These are phyloP conservation scores for Bucco capensis DNA, from an alignment of 2,113 vertebrate genomes.

Conservation along the genomic window DNA sequence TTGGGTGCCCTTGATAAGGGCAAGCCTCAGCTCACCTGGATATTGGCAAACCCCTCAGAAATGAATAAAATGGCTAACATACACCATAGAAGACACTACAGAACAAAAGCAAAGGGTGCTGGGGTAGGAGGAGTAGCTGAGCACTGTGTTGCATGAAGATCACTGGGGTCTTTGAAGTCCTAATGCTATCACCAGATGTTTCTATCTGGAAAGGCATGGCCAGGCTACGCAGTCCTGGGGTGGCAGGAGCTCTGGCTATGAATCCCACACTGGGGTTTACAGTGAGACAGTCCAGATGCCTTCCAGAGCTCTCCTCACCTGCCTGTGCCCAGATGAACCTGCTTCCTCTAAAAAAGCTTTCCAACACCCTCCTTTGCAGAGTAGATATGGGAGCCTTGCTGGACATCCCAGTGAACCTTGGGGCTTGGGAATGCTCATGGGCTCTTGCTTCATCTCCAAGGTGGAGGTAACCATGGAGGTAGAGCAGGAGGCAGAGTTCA, in stretches of 20 bases:
- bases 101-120: neutral
- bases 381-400: neutral
- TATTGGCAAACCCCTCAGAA: neutral
- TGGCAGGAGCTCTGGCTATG: neutral
- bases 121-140: neutral
- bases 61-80: neutral
- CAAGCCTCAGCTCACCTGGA: neutral
- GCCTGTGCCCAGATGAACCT: neutral
- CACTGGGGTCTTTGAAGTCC: neutral
- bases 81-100: neutral
- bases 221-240: neutral
- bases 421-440: neutral
- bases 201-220: neutral
- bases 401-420: neutral
- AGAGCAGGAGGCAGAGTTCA: neutral
- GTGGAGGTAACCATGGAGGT: rapidly evolving
- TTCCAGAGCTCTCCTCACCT: neutral
- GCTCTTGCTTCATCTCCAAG: rapidly evolving
- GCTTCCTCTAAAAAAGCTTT: rapidly evolving
- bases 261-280: neutral
- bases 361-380: neutral
- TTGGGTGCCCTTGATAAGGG: neutral
- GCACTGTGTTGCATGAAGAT: neutral
- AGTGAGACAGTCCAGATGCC: too few relatives aligned
- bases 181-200: neutral